Percentiles rank a stretch among this genome's conserved stretches.
phyloP scores from a whole-genome alignment of 2,113 vertebrate genomes.

The Mobula hypostoma region DNA sequence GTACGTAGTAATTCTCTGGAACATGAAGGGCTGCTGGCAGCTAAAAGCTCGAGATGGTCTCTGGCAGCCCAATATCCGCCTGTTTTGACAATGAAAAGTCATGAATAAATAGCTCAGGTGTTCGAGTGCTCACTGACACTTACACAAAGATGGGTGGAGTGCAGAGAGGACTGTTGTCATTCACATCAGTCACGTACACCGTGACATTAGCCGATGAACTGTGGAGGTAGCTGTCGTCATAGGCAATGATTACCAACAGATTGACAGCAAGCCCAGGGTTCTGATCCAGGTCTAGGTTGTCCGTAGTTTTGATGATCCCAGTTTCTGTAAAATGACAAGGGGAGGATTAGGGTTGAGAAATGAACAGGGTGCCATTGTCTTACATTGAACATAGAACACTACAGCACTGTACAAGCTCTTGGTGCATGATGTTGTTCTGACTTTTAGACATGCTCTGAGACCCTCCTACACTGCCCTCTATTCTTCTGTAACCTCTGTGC shows the following conservation, averaged over 20 bases:
- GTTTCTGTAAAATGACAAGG: constrained; percentile 43
- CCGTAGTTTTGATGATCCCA: constrained; percentile 49
- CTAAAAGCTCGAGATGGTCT: background rate
- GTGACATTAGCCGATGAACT: constrained; percentile 40
- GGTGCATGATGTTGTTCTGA: too few relatives aligned
- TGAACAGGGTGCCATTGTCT: background rate
- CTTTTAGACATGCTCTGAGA: too few relatives aligned
- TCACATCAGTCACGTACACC: constrained; percentile 45
- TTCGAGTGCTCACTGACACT: background rate
- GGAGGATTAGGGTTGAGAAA: background rate
- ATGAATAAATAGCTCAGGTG: too few relatives aligned
- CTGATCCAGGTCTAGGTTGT: constrained; percentile 43
- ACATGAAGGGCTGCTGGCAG: background rate
- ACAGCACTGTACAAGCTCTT: too few relatives aligned
- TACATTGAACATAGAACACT: background rate
- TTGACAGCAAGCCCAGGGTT: background rate
- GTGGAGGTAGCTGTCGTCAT: constrained; percentile 25
- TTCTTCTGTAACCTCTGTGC: too few relatives aligned
- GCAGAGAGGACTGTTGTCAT: constrained; percentile 47
- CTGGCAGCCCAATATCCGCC: too few relatives aligned
- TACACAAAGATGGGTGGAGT: constrained; percentile 52
- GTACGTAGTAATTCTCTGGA: background rate
- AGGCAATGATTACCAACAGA: constrained; percentile 50
- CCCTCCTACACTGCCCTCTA: too few relatives aligned
- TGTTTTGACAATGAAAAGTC: too few relatives aligned